Evolutionary conservation across 2,797 vertebrate species (phyloP).

Genomic region (Lacerta agilis): DNA sequence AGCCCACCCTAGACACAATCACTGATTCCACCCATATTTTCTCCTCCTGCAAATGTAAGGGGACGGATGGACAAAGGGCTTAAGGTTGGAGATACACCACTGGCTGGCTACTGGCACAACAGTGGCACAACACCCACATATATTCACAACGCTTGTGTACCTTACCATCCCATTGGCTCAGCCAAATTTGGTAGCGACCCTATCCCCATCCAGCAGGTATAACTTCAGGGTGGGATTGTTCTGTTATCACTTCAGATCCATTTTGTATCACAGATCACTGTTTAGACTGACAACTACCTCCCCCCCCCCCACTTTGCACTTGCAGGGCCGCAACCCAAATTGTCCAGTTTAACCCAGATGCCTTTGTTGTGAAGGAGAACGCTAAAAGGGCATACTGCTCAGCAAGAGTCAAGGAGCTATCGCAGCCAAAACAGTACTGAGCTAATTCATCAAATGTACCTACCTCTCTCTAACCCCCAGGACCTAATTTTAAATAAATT

Average conservation of each 20-base stretch:
- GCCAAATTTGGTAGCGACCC: not conserved
- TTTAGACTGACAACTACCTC: not conserved
- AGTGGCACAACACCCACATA: not conserved
- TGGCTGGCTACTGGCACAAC: not conserved
- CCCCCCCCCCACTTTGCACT: not conserved
- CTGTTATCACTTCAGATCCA: not conserved
- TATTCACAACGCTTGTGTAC: too few species aligned
- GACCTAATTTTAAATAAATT: not conserved
- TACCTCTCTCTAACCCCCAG: not conserved
- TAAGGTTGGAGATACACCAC: too few species aligned
- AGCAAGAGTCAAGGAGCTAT: conserved; percentile 60
- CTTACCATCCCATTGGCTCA: not conserved
- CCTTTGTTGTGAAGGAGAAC: conserved; percentile 71
- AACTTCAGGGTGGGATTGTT: not conserved
- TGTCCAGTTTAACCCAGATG: conserved; percentile 47
- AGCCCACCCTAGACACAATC: too few species aligned
- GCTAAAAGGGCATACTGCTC: conserved; percentile 73
- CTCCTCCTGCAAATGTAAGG: too few species aligned
- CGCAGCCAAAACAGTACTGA: conserved; percentile 63
- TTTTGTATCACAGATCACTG: not conserved
- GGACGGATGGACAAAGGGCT: too few species aligned
- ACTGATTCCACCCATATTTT: too few species aligned
- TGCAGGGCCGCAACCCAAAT: conserved; percentile 48
- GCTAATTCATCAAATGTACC: not conserved
- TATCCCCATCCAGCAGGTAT: not conserved